These are phyloP conservation scores for Mormyrus proboscirostris DNA, from an alignment of 2,797 vertebrate species.

Conservation along the genomic window DNA sequence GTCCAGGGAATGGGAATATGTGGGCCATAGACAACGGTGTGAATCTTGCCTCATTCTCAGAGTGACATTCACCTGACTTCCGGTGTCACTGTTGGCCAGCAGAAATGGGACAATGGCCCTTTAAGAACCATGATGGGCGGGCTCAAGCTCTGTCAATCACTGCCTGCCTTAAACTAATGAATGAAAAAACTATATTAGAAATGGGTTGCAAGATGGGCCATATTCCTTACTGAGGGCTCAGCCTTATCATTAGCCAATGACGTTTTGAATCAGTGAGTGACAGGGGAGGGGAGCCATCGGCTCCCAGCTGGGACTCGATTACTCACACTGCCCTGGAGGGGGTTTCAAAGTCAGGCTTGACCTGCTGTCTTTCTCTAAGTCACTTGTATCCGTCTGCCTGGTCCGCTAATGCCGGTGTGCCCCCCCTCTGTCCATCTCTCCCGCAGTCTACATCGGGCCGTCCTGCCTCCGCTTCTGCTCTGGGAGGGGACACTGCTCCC, in stretches of 20 bases:
- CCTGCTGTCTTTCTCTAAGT: neutral
- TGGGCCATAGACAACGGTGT: constrained; percentile 79
- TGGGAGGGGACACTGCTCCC: constrained; percentile 89
- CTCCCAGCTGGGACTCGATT: neutral
- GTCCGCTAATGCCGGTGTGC: neutral
- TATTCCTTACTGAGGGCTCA: neutral
- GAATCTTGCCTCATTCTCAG: neutral
- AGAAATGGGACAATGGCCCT: neutral
- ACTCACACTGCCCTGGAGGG: neutral
- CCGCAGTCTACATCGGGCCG: constrained; percentile 88
- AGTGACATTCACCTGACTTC: neutral
- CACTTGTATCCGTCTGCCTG: neutral
- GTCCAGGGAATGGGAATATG: constrained; percentile 79
- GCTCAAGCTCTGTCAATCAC: neutral
- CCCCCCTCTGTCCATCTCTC: constrained; percentile 30
- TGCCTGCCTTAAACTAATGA: neutral
- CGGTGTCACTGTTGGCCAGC: neutral
- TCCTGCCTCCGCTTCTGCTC: constrained; percentile 94
- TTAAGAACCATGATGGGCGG: neutral
- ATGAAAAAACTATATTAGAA: neutral
- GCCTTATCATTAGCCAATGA: neutral
- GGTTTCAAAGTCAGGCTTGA: neutral
- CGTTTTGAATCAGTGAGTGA: neutral
- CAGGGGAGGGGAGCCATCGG: neutral
- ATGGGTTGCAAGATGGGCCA: neutral